Evolutionary conservation across 2,888 invertebrate genomes (phyloP).

Genomic region (Apotomis capreana): DNA sequence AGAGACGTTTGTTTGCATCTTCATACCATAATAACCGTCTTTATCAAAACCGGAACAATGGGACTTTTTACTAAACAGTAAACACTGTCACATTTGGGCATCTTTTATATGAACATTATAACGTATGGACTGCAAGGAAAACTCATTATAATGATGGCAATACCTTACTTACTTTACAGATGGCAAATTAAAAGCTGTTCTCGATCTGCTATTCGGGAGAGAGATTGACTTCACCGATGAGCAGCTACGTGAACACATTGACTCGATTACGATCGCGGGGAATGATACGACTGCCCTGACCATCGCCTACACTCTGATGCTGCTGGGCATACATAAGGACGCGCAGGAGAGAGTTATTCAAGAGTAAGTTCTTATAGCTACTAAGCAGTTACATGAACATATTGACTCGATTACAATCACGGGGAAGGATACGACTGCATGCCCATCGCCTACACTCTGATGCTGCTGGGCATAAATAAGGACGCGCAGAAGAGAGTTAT

Average conservation of each 20-base stretch:
- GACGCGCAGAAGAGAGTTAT: constrained; percentile 64
- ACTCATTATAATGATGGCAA: too few species aligned
- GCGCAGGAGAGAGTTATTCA: constrained; percentile 61
- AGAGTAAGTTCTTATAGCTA: constrained; percentile 60
- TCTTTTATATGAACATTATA: too few species aligned
- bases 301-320: constrained; percentile 73
- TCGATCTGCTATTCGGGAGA: constrained; percentile 76
- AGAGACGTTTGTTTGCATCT: too few species aligned
- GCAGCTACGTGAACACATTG: constrained; percentile 83
- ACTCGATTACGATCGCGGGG: constrained; percentile 84
- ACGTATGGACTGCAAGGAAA: too few species aligned
- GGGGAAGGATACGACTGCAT: constrained; percentile 67
- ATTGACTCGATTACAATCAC: constrained; percentile 79
- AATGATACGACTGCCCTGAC: constrained; percentile 80
- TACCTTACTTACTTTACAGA: constrained; percentile 52
- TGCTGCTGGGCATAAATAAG: constrained; percentile 72
- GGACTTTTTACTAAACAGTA: too few species aligned
- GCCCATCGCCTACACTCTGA: constrained; percentile 63
- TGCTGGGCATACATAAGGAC: constrained; percentile 72
- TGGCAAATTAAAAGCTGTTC: constrained; percentile 69
- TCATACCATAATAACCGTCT: too few species aligned
- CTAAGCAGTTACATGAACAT: background rate
- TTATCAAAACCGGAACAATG: too few species aligned
- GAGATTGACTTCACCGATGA: constrained; percentile 79
- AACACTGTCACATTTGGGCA: too few species aligned